A percentile compares a stretch with the other conserved stretches of the same genome.
These are phyloP conservation scores for Pedicia rivosa DNA, from an alignment of 2,888 invertebrate species.

Conservation along the genomic window DNA sequence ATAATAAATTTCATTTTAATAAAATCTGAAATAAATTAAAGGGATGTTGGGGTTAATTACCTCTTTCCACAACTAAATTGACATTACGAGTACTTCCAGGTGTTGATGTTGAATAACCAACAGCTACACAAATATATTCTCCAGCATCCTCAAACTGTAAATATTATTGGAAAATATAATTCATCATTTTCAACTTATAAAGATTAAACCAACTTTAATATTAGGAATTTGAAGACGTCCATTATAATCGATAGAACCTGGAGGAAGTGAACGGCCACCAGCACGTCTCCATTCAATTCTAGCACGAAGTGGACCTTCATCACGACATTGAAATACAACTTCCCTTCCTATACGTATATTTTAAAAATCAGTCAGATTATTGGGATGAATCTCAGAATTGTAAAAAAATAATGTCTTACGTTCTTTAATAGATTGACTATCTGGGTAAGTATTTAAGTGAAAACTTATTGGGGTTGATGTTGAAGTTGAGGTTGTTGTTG, in stretches of 20 bases:
- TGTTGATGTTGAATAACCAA: slow-evolving; percentile 41
- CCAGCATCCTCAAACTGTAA: slow-evolving; percentile 57
- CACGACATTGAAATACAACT: slow-evolving; percentile 85
- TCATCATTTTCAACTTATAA: background rate
- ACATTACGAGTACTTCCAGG: slow-evolving; percentile 54
- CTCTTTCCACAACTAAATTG: slow-evolving; percentile 52
- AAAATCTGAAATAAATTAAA: too few relatives aligned
- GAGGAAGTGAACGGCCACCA: slow-evolving; percentile 54
- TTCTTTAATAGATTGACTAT: too few relatives aligned
- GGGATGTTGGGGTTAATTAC: too few relatives aligned
- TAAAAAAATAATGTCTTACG: too few relatives aligned
- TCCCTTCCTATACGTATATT: slow-evolving; percentile 80
- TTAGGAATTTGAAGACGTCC: slow-evolving; percentile 78
- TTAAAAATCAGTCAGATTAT: too few relatives aligned
- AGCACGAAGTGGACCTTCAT: slow-evolving; percentile 66
- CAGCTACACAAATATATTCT: slow-evolving; percentile 69
- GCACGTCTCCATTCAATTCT: slow-evolving; percentile 60
- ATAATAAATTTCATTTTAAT: too few relatives aligned
- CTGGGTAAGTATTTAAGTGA: too few relatives aligned
- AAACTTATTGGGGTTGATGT: too few relatives aligned
- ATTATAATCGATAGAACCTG: slow-evolving; percentile 52
- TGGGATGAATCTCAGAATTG: too few relatives aligned
- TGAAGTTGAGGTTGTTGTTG: too few relatives aligned
- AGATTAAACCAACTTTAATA: slow-evolving; percentile 39
- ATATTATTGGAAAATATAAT: too few relatives aligned